Conservation (phyloP, 1,140 invertebrate species). For the Dendroctonus ponderosae region DNA sequence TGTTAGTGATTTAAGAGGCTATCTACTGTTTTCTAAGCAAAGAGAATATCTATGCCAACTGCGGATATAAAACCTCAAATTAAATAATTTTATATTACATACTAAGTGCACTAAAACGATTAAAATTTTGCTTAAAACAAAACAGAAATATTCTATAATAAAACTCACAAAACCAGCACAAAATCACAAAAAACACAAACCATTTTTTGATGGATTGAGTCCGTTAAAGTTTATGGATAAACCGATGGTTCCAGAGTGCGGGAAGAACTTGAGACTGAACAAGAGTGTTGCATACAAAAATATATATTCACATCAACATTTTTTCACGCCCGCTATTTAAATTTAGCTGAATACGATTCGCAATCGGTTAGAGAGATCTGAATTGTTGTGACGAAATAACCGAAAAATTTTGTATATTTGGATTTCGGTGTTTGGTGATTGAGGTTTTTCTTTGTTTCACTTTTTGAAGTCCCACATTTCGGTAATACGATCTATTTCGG, state of each 20-base stretch:
- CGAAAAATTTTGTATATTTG: neutral
- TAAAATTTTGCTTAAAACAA: no score
- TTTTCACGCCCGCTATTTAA: constrained; percentile 21
- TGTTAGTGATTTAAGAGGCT: no score
- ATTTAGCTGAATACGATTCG: constrained; percentile 21
- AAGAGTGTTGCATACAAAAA: constrained; percentile 9
- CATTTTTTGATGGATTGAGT: constrained; percentile 14
- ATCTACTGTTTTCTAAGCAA: no score
- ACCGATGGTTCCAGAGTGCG: constrained; percentile 12
- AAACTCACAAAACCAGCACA: neutral
- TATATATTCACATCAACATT: constrained; percentile 14
- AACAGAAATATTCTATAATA: no score
- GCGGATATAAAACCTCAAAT: no score
- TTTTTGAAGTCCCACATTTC: no score
- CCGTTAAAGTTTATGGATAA: neutral
- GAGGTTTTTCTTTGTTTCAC: no score
- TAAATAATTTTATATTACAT: no score
- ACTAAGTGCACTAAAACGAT: no score
- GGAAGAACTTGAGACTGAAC: constrained; percentile 25
- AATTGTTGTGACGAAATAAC: neutral
- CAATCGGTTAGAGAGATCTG: constrained; percentile 26
- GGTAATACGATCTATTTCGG: no score
- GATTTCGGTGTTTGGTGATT: neutral
- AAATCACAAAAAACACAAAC: constrained; percentile 25
- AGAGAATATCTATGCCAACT: no score